Evolutionary conservation across 2,113 vertebrate genomes (phyloP).

Genomic region (Callorhinus ursinus): DNA sequence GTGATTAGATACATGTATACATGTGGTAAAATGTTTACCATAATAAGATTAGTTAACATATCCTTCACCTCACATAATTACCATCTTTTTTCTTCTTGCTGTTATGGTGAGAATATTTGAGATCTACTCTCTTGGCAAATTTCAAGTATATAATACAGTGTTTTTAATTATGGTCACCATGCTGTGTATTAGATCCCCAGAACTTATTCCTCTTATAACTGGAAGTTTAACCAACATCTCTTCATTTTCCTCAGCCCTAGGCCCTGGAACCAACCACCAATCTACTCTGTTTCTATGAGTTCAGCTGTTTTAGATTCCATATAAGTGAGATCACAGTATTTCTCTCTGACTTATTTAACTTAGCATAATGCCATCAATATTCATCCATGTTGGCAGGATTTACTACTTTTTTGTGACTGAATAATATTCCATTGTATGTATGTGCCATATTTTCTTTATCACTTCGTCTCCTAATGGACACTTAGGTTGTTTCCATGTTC

Average conservation of each 20-base stretch:
- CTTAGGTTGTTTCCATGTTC: neutral
- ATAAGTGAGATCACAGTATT: neutral
- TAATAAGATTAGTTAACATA: neutral
- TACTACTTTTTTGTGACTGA: neutral
- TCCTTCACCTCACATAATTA: neutral
- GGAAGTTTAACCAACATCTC: neutral
- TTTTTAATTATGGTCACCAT: neutral
- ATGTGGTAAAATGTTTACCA: neutral
- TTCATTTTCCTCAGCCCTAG: neutral
- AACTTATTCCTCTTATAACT: neutral
- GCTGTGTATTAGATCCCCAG: neutral
- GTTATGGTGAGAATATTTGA: neutral
- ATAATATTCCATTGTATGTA: neutral
- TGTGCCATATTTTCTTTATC: neutral
- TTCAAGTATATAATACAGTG: neutral
- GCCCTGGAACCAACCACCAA: neutral
- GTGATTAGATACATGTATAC: neutral
- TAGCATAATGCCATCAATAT: neutral
- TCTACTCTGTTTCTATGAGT: neutral
- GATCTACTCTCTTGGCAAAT: neutral
- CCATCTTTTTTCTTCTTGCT: neutral
- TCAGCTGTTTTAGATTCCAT: neutral
- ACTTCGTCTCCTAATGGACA: neutral
- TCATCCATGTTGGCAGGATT: neutral
- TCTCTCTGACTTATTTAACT: neutral